Conservation (phyloP, 2,797 vertebrate species). For the Poeciliopsis presidionis region DNA sequence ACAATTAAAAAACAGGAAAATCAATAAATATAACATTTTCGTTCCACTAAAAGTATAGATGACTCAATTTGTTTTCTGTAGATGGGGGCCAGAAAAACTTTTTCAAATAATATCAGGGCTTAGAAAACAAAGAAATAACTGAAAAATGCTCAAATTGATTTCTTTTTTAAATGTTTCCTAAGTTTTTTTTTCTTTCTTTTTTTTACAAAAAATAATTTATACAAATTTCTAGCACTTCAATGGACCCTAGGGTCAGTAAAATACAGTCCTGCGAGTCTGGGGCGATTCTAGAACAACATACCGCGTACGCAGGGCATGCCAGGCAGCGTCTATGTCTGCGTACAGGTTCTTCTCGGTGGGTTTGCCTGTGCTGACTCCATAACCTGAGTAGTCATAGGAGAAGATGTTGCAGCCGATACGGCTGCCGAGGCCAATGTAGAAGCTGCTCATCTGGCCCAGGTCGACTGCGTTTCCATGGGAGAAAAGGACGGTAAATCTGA, state of each 20-base stretch:
- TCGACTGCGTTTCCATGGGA: constrained; percentile 97
- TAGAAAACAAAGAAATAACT: no score
- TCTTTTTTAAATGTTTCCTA: background rate
- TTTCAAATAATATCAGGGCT: no score
- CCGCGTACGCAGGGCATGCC: constrained; percentile 95
- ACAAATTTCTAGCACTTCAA: no score
- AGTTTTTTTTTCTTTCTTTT: background rate
- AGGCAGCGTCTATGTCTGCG: constrained; percentile 94
- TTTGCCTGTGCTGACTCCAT: constrained; percentile 92
- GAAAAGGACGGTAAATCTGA: constrained; percentile 95
- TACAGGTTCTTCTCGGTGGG: constrained; percentile 98
- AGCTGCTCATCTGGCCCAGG: constrained; percentile 99
- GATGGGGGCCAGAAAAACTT: no score
- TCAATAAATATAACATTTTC: no score
- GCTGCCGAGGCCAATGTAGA: constrained; percentile 94
- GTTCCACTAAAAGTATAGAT: no score
- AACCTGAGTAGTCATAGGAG: constrained; percentile 98
- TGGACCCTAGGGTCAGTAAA: background rate
- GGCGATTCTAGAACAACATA: constrained; percentile 51
- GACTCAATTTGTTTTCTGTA: no score
- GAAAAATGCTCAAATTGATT: no score
- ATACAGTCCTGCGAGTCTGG: constrained; percentile 3
- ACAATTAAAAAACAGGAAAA: background rate
- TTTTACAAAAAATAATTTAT: background rate
- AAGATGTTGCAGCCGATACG: constrained; percentile 99